These are phyloP conservation scores for Plemyria rubiginata DNA, from an alignment of 2,888 invertebrate genomes.

Conservation along the genomic window DNA sequence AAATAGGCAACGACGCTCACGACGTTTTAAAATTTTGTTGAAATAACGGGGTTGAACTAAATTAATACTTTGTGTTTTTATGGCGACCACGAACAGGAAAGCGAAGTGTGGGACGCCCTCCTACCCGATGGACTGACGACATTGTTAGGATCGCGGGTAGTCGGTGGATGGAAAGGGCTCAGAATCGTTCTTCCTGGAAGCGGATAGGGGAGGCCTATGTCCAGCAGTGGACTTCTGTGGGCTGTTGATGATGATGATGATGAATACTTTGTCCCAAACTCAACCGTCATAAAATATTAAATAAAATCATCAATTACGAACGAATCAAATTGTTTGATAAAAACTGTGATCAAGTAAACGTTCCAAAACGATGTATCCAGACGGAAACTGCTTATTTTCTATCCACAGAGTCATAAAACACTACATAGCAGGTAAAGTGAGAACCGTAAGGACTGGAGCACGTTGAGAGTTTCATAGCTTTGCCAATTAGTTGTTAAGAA, in stretches of 20 bases:
- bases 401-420: constrained; percentile 8
- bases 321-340: constrained; percentile 62
- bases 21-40: neutral
- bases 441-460: neutral
- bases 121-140: too few relatives aligned
- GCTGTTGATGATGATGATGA: too few relatives aligned
- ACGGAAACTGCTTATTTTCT: constrained; percentile 62
- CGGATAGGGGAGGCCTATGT: too few relatives aligned
- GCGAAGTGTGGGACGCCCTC: too few relatives aligned
- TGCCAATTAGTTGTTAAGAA: too few relatives aligned
- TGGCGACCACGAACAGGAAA: too few relatives aligned
- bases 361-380: constrained; percentile 60
- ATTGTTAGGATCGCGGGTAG: too few relatives aligned
- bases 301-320: constrained; percentile 54
- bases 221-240: too few relatives aligned
- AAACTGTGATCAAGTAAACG: constrained; percentile 67
- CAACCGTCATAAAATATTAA: constrained; percentile 44
- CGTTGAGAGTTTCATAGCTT: neutral
- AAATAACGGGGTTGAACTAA: constrained; percentile 21
- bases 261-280: constrained; percentile 27
- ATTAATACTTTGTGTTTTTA: too few relatives aligned
- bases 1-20: neutral
- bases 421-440: neutral
- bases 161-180: too few relatives aligned
- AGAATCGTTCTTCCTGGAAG: too few relatives aligned